Percentiles rank a stretch among this genome's conserved stretches.
Conservation (phyloP, 2,888 invertebrate species). For the Aspidiotus rigidus region DNA sequence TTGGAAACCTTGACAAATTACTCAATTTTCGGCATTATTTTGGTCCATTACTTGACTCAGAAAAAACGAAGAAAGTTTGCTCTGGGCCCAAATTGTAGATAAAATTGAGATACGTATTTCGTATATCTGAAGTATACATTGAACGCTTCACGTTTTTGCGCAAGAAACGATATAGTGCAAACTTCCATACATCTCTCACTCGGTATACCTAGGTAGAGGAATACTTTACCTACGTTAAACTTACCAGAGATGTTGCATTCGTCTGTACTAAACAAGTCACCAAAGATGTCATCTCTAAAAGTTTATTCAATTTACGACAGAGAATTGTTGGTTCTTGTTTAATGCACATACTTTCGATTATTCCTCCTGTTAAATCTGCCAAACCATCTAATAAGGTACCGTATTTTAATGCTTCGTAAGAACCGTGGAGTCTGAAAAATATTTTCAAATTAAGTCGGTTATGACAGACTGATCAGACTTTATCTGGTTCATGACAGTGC, state of each 20-base stretch:
- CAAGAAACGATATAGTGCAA: too few relatives aligned
- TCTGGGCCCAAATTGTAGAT: too few relatives aligned
- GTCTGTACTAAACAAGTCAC: constrained; percentile 64
- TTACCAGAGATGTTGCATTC: too few relatives aligned
- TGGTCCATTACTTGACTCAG: too few relatives aligned
- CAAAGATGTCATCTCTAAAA: constrained; percentile 73
- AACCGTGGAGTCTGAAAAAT: constrained; percentile 66
- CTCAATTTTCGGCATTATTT: too few relatives aligned
- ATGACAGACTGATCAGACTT: background rate
- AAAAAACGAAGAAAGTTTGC: too few relatives aligned
- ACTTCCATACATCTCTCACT: too few relatives aligned
- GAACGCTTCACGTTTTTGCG: too few relatives aligned
- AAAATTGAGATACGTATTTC: too few relatives aligned
- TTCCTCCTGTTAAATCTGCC: constrained; percentile 80
- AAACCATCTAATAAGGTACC: constrained; percentile 80
- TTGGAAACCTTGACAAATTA: too few relatives aligned
- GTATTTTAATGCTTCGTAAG: constrained; percentile 86
- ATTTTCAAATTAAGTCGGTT: background rate
- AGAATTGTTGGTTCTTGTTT: constrained; percentile 61
- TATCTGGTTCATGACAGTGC: constrained; percentile 2
- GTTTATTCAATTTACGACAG: constrained; percentile 55
- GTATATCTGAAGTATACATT: too few relatives aligned
- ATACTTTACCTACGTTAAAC: background rate
- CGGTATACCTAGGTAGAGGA: background rate
- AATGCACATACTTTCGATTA: constrained; percentile 71